phyloP scores from a whole-genome alignment of 2,113 vertebrate species.

The Aegotheles bennettii region DNA sequence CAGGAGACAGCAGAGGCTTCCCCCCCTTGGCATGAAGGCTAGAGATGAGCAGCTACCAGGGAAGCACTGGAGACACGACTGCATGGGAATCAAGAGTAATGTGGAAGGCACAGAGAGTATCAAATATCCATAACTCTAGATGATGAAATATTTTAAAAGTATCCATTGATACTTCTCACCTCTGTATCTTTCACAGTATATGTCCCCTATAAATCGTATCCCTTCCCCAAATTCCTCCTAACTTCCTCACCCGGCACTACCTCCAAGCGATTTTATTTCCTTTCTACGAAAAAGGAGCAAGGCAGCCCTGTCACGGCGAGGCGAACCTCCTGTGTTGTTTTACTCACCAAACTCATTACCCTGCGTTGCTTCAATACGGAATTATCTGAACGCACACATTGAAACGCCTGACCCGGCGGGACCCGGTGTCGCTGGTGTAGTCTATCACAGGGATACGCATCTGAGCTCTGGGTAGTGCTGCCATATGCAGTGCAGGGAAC shows the following conservation, averaged over 20 bases:
- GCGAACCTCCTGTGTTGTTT: neutral
- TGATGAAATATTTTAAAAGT: neutral
- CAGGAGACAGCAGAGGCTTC: neutral
- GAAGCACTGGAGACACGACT: neutral
- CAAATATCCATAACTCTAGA: neutral
- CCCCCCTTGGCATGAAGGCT: neutral
- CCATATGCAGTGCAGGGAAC: neutral
- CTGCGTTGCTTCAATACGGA: neutral
- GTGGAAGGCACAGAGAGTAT: neutral
- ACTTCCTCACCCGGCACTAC: neutral
- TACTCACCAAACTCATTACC: neutral
- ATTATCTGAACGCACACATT: neutral
- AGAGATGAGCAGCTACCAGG: neutral
- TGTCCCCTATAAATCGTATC: neutral
- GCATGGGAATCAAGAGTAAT: neutral
- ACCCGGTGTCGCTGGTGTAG: neutral
- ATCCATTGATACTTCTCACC: neutral
- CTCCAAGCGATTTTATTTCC: neutral
- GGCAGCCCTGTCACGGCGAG: neutral
- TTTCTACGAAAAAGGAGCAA: neutral
- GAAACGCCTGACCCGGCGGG: neutral
- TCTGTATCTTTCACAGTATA: neutral
- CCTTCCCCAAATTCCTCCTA: neutral
- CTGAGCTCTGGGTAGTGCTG: neutral
- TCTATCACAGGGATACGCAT: neutral